These are phyloP conservation scores for Cotesia typhae DNA, from an alignment of 1,140 invertebrate genomes.

Conservation along the genomic window DNA sequence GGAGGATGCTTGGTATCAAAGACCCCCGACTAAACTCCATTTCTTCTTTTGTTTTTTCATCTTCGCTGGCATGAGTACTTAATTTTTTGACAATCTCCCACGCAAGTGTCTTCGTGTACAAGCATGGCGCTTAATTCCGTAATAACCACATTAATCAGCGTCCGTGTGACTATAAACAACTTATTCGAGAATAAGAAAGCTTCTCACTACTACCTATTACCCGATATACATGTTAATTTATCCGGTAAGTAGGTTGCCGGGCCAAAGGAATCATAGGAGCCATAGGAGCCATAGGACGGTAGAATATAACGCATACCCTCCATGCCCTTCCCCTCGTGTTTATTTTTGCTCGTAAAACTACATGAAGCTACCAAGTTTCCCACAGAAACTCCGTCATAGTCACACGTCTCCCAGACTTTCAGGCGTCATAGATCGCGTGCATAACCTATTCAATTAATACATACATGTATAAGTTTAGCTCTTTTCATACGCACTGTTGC, in stretches of 20 bases:
- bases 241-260: slow-evolving; percentile 36
- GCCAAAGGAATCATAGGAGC: slow-evolving; percentile 3
- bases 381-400: slow-evolving; percentile 36
- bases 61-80: background rate
- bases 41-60: background rate
- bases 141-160: slow-evolving; percentile 17
- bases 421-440: background rate
- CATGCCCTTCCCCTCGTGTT: slow-evolving; percentile 34
- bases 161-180: background rate
- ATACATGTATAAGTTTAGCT: too few species aligned
- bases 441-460: too few species aligned
- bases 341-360: slow-evolving; percentile 37
- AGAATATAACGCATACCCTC: background rate
- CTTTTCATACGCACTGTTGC: too few species aligned
- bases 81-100: slow-evolving; percentile 23
- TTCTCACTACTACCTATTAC: background rate
- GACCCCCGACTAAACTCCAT: background rate
- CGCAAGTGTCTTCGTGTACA: background rate
- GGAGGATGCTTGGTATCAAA: too few species aligned
- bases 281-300: too few species aligned
- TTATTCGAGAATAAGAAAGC: slow-evolving; percentile 6
- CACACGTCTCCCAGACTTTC: background rate
- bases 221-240: slow-evolving; percentile 1
- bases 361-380: slow-evolving; percentile 48
- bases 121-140: background rate